phyloP scores from a whole-genome alignment of 2,797 vertebrate genomes.

The Lagothrix lagotricha region DNA sequence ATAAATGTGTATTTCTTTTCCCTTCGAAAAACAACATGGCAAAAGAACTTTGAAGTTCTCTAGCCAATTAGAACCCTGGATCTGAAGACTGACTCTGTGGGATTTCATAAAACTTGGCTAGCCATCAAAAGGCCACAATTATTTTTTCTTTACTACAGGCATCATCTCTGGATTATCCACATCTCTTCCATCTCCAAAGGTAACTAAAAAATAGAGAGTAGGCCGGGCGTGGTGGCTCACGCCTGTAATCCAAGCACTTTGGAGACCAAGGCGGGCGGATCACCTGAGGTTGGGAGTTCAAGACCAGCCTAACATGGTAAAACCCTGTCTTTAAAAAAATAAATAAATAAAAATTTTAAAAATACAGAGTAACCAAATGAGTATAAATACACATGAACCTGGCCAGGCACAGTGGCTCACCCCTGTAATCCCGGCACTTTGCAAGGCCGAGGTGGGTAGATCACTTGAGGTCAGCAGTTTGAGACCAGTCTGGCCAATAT shows the following conservation, averaged over 20 bases:
- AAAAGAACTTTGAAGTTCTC: neutral
- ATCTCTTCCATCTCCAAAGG: neutral
- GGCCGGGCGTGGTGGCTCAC: too few species aligned
- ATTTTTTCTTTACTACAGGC: neutral
- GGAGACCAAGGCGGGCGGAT: too few species aligned
- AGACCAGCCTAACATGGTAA: too few species aligned
- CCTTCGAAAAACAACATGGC: neutral
- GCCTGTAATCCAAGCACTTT: too few species aligned
- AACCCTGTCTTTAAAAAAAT: too few species aligned
- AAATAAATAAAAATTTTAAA: neutral
- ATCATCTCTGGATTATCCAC: neutral
- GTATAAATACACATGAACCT: neutral
- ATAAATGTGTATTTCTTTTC: conserved; percentile 30
- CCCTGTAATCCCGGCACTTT: neutral
- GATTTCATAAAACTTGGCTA: conserved; percentile 28
- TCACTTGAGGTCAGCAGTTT: too few species aligned
- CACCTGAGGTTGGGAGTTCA: too few species aligned
- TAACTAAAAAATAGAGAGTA: neutral
- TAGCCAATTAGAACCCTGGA: conserved; percentile 39
- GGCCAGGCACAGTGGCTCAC: neutral
- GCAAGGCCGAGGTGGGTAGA: too few species aligned
- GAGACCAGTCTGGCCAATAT: too few species aligned
- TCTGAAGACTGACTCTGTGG: neutral
- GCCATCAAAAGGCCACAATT: neutral
- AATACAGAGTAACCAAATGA: neutral